Conservation (phyloP, 2,888 invertebrate genomes). For the Lasius platythorax region DNA sequence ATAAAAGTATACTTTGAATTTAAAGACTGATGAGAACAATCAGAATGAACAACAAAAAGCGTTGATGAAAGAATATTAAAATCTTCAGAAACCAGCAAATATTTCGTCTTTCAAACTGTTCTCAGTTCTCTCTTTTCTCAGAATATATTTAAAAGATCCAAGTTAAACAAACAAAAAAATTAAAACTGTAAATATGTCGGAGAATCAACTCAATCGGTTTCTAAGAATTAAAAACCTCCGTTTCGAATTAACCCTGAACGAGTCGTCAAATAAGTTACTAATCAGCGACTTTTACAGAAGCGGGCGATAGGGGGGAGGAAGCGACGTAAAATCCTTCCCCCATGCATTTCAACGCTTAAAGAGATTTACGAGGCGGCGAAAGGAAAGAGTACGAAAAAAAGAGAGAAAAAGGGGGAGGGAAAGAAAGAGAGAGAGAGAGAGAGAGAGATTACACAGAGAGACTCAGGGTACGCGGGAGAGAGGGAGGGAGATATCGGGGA, state of each 20-base stretch:
- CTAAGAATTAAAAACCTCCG: not conserved
- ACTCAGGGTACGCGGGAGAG: constrained; percentile 44
- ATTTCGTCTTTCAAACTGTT: not conserved
- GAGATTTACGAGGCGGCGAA: constrained; percentile 80
- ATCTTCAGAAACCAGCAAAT: not conserved
- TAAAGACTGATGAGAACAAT: not conserved
- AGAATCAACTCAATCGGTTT: not conserved
- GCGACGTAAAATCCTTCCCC: constrained; percentile 53
- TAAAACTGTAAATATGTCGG: not conserved
- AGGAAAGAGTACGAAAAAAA: constrained; percentile 51
- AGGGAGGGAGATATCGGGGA: constrained; percentile 57
- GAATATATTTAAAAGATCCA: no score
- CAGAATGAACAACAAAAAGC: not conserved
- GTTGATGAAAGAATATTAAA: not conserved
- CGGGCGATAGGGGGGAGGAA: not conserved
- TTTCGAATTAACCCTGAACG: not conserved
- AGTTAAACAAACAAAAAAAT: no score
- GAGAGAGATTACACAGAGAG: constrained; percentile 58
- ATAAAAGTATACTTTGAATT: not conserved
- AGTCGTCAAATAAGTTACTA: not conserved
- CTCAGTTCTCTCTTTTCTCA: not conserved
- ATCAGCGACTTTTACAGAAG: constrained; percentile 23
- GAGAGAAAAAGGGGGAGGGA: constrained; percentile 47
- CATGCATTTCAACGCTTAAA: constrained; percentile 78
- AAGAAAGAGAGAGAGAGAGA: constrained; percentile 60